Evolutionary conservation across 2,888 invertebrate genomes (phyloP).

Genomic region (Gisinianus flammeolus): DNA sequence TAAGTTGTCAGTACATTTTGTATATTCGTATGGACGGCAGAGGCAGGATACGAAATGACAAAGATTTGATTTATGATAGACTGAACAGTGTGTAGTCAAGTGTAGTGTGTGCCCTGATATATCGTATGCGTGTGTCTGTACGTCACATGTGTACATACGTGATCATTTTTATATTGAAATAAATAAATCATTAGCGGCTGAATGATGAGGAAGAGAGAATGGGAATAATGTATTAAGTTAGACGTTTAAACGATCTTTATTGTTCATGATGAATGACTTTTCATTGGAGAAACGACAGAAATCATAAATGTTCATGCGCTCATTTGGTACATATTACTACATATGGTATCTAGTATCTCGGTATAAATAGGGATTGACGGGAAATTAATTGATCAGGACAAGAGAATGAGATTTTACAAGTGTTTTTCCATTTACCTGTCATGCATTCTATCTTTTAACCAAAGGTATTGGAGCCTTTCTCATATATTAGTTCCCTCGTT

Average conservation of each 20-base stretch:
- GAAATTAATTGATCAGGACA: background rate
- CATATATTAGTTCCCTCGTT: too few relatives aligned
- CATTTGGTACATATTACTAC: background rate
- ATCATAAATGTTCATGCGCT: background rate
- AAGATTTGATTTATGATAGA: constrained; percentile 10
- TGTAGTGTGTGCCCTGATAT: background rate
- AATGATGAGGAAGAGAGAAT: background rate
- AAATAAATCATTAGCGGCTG: background rate
- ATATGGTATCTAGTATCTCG: background rate
- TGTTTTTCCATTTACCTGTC: too few relatives aligned
- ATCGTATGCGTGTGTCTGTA: too few relatives aligned
- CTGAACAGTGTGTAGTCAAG: background rate
- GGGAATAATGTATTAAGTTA: background rate
- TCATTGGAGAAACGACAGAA: background rate
- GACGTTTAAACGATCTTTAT: background rate
- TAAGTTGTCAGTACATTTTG: background rate
- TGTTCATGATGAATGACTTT: constrained; percentile 3
- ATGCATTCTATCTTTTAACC: too few relatives aligned
- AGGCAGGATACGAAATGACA: constrained; percentile 16
- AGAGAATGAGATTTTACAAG: too few relatives aligned
- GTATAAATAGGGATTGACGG: background rate
- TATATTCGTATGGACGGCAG: background rate
- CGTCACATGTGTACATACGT: background rate
- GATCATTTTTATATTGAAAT: background rate
- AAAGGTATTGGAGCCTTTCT: too few relatives aligned